phyloP scores from a whole-genome alignment of 2,797 vertebrate genomes.

The Dallia pectoralis region DNA sequence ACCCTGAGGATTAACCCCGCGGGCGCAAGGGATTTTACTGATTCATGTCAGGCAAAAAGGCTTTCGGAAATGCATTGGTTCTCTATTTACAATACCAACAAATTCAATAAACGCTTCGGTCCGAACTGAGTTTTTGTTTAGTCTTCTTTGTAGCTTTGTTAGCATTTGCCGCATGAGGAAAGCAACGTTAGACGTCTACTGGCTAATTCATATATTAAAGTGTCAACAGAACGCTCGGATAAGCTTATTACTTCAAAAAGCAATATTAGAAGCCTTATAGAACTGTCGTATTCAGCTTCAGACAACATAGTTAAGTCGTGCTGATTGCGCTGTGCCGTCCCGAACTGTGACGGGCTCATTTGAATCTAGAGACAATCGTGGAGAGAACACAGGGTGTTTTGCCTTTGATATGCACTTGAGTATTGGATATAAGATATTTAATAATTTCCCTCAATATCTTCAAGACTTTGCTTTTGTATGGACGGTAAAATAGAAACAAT shows the following conservation, averaged over 20 bases:
- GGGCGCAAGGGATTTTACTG: neutral
- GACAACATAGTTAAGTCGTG: conserved; percentile 55
- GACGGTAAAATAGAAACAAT: conserved; percentile 27
- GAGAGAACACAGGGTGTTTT: conserved; percentile 42
- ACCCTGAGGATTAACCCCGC: neutral
- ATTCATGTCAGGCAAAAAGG: neutral
- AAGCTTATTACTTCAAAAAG: conserved; percentile 34
- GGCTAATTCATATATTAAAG: conserved; percentile 32
- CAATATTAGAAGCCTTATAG: conserved; percentile 34
- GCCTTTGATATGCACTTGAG: conserved; percentile 53
- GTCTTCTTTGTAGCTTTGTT: neutral
- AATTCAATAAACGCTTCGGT: neutral
- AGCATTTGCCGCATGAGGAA: neutral
- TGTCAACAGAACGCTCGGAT: conserved; percentile 33
- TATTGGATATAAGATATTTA: conserved; percentile 44
- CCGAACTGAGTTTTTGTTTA: neutral
- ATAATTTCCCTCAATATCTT: conserved; percentile 56
- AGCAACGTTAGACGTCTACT: neutral
- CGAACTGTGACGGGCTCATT: conserved; percentile 38
- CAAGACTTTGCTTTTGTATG: conserved; percentile 19
- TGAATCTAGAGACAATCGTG: conserved; percentile 39
- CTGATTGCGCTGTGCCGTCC: conserved; percentile 51
- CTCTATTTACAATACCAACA: neutral
- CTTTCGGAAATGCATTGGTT: neutral
- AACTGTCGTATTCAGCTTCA: conserved; percentile 51